phyloP scores from a whole-genome alignment of 2,888 invertebrate genomes.

The Synanthedon tipuliformis region DNA sequence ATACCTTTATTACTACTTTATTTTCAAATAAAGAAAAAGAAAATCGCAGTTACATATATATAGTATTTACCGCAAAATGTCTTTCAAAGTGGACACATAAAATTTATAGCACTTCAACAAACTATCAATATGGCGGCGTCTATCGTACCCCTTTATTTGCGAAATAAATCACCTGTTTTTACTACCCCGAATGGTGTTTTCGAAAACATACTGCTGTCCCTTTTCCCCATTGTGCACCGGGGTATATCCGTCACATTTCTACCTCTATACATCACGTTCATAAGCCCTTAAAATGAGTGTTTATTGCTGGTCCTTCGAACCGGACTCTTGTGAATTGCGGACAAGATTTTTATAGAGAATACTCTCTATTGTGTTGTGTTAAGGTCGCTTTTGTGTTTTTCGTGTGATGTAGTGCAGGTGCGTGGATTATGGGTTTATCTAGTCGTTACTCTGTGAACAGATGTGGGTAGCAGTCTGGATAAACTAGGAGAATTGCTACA shows the following conservation, averaged over 20 bases:
- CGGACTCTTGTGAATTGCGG: constrained; percentile 27
- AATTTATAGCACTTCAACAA: background rate
- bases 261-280: constrained; percentile 48
- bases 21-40: too few relatives aligned
- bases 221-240: background rate
- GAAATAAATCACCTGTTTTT: constrained; percentile 10
- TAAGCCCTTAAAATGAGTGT: constrained; percentile 60
- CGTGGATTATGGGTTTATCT: constrained; percentile 38
- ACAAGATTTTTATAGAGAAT: constrained; percentile 20
- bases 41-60: too few relatives aligned
- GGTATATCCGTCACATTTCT: constrained; percentile 38
- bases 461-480: constrained; percentile 27
- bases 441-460: constrained; percentile 41
- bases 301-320: constrained; percentile 54
- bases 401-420: constrained; percentile 40
- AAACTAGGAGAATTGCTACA: constrained; percentile 31
- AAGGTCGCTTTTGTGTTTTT: constrained; percentile 19
- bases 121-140: background rate
- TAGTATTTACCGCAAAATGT: background rate
- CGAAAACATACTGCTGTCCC: background rate
- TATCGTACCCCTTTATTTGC: constrained; percentile 3
- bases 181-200: constrained; percentile 1
- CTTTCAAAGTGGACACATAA: background rate
- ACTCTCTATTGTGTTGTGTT: constrained; percentile 25
- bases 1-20: too few relatives aligned